Evolutionary conservation across 2,888 invertebrate species (phyloP).

Genomic region (Leptothorax acervorum): DNA sequence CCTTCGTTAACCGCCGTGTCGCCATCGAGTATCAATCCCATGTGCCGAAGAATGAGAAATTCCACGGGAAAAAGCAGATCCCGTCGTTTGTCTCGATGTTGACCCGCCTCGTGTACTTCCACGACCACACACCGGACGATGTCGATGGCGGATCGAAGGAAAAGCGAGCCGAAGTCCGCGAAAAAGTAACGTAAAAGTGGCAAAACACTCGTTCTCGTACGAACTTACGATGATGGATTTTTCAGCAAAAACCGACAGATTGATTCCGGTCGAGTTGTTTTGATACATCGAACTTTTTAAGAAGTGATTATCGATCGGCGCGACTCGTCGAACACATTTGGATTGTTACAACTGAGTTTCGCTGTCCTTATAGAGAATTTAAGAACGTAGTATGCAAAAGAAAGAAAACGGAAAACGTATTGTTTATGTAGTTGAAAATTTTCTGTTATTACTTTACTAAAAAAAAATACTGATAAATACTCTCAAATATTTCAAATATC

Average conservation of each 20-base stretch:
- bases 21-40: conserved; percentile 89
- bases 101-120: conserved; percentile 87
- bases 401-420: not conserved
- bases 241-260: conserved; percentile 12
- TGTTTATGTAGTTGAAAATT: not conserved
- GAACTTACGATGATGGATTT: conserved; percentile 1
- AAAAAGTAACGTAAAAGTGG: conserved; percentile 4
- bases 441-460: not conserved
- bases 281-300: not conserved
- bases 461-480: not conserved
- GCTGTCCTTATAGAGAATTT: not conserved
- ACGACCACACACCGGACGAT: conserved; percentile 5
- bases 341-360: not conserved
- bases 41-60: conserved; percentile 83
- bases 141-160: not conserved
- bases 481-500: not conserved
- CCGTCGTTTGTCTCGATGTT: conserved; percentile 90
- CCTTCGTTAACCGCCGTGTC: conserved; percentile 88
- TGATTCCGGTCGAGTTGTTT: not conserved
- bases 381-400: not conserved
- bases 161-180: not conserved
- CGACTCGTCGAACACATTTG: not conserved
- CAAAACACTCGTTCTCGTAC: conserved; percentile 8
- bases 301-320: not conserved
- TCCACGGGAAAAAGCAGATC: conserved; percentile 89